Base-by-base conservation (phyloP, 2,113 vertebrate genomes). In the Megaceryle torquata region DNA sequence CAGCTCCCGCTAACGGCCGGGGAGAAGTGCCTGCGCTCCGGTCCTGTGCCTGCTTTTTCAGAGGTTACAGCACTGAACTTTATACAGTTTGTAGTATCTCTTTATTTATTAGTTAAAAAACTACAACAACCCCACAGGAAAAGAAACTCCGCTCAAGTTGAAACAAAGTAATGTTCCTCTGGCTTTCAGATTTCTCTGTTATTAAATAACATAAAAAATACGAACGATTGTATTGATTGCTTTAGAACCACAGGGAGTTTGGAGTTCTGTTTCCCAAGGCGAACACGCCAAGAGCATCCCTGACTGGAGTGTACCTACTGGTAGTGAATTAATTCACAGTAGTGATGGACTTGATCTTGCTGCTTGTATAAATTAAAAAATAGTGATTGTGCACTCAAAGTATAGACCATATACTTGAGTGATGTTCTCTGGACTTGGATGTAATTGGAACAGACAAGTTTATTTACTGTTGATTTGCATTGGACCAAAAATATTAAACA, bases 201-300 rank as follows among this genome's bases (percentile, higher is more conserved):
- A 2, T 2, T 61, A 17, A 76, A 28, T 24, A 8, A 9, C 15
- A 2, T 5, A 13, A 15, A 10, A 10, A 53, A 14, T 5, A 33
- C 2, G 35, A 17, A 48, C 19, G 14, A 0, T 43, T n/a, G 21
- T 0, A 0, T 31, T n/a, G n/a, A 4, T 70, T 46, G 31, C 9
- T 0, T 26, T 60, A 8, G n/a, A 37, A 48, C 35, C 0, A 0
- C 26, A 46, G 41, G 24, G 25, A 11, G 11, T 19, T 18, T 11
- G 39, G 17, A 9, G 10, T 54, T 84, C 22, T 13, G 4, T 6
- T 31, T 53, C 31, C 15, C 13, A 2, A 7, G 37, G 0, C 35
- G 17, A 22, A 10, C 1, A 0, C 6, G 1, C 2, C 10, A 3
- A 19, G 25, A 18, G 13, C 2, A 3, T n/a, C 19, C 10, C 2